These are phyloP conservation scores for Andrena flavipes DNA, from an alignment of 2,888 invertebrate genomes.

Conservation along the genomic window DNA sequence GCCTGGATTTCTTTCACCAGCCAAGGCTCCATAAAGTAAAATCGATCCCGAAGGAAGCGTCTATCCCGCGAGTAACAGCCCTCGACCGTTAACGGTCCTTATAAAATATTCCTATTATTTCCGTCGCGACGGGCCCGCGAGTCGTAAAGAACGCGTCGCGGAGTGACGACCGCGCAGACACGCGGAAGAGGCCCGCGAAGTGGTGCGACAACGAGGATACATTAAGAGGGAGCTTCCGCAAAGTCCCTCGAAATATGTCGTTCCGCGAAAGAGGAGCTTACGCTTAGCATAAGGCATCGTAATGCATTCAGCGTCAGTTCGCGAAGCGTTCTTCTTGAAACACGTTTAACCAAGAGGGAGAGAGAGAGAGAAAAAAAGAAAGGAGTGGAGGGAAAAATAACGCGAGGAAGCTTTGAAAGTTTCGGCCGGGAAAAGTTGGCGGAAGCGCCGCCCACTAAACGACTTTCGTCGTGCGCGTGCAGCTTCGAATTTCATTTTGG, in stretches of 20 bases:
- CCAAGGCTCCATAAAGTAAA: conserved; percentile 62
- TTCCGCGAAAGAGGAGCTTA: conserved; percentile 1
- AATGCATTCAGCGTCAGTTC: conserved; percentile 62
- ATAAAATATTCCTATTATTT: conserved; percentile 13
- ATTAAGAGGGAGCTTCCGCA: conserved; percentile 34
- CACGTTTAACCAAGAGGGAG: conserved; percentile 27
- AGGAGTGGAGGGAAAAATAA: conserved; percentile 28
- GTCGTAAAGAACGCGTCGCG: conserved; percentile 4
- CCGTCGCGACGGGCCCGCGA: conserved; percentile 3
- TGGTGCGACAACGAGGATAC: conserved; percentile 32
- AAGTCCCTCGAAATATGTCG: conserved; percentile 48
- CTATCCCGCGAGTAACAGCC: conserved; percentile 3
- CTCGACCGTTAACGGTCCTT: neutral
- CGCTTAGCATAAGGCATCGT: conserved; percentile 57
- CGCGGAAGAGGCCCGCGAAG: conserved; percentile 11
- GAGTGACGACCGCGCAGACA: conserved; percentile 4
- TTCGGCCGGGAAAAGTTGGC: conserved; percentile 64
- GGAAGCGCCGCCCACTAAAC: conserved; percentile 66
- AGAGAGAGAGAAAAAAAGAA: neutral
- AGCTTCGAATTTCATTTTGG: conserved; percentile 75
- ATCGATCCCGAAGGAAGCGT: conserved; percentile 59
- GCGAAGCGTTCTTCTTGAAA: conserved; percentile 50
- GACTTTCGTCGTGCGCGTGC: conserved; percentile 65
- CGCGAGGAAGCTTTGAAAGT: conserved; percentile 66
- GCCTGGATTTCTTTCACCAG: conserved; percentile 45